Conservation (phyloP, 2,888 invertebrate species). For the Chloromyia formosa region DNA sequence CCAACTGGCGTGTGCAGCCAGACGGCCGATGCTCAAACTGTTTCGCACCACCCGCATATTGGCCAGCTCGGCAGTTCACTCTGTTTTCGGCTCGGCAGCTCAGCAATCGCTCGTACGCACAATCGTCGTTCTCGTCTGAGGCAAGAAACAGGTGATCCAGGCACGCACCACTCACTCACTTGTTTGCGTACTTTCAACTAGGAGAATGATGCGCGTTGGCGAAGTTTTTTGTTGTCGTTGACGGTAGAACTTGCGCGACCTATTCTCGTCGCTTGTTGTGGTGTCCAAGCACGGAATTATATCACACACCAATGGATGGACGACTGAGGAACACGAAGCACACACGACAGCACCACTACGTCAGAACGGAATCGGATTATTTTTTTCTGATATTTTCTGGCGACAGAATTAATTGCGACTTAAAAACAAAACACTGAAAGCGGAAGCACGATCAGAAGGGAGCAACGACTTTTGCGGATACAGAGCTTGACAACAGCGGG, state of each 20-base stretch:
- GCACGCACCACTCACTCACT: background rate
- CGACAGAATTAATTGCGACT: slow-evolving; percentile 36
- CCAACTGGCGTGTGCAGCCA: slow-evolving; percentile 34
- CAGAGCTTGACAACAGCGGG: no score
- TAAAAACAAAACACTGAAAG: background rate
- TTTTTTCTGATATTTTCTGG: slow-evolving; percentile 21
- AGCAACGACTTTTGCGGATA: no score
- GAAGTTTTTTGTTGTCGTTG: background rate
- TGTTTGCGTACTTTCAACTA: slow-evolving; percentile 17
- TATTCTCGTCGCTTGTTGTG: background rate
- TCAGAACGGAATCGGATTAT: slow-evolving; percentile 12
- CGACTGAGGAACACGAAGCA: slow-evolving; percentile 20
- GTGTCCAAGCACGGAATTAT: slow-evolving; percentile 13
- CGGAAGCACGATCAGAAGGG: no score
- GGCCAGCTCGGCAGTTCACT: background rate
- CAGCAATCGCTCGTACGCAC: background rate
- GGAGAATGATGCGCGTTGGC: background rate
- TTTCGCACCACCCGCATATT: slow-evolving; percentile 44
- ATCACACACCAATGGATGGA: slow-evolving; percentile 26
- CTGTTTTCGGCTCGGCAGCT: background rate
- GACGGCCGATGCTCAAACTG: slow-evolving; percentile 40
- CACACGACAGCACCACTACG: slow-evolving; percentile 31
- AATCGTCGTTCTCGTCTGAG: background rate
- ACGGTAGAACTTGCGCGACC: background rate
- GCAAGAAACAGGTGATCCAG: slow-evolving; percentile 34